These are phyloP conservation scores for Nowickia ferox DNA, from an alignment of 2,888 invertebrate species.

Conservation along the genomic window DNA sequence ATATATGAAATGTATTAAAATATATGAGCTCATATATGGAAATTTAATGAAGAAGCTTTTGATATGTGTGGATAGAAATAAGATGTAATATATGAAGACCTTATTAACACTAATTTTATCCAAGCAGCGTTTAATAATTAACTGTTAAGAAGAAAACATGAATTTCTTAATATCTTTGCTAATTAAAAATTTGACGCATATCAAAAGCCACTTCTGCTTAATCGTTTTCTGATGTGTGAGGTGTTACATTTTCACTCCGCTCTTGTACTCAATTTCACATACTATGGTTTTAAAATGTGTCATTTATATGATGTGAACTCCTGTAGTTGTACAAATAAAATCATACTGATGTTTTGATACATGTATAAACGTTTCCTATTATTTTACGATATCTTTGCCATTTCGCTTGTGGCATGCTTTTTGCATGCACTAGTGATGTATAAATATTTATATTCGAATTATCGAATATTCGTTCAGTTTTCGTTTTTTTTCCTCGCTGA, in stretches of 20 bases:
- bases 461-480: too few species aligned
- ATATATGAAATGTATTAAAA: too few species aligned
- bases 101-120: too few species aligned
- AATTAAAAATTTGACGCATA: background rate
- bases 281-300: conserved; percentile 37
- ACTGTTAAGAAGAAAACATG: too few species aligned
- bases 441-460: too few species aligned
- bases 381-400: background rate
- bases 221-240: conserved; percentile 2
- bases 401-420: conserved; percentile 10
- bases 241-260: conserved; percentile 24
- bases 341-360: background rate
- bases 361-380: conserved; percentile 16
- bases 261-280: conserved; percentile 52
- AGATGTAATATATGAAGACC: too few species aligned
- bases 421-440: background rate
- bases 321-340: conserved; percentile 54
- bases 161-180: background rate
- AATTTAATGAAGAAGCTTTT: too few species aligned
- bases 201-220: background rate
- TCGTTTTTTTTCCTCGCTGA: too few species aligned
- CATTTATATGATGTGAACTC: conserved; percentile 50
- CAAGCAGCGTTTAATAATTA: too few species aligned
- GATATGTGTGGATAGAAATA: too few species aligned
- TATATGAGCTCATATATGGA: too few species aligned